Conservation (phyloP, 1,140 invertebrate genomes). For the Cataglyphis hispanica region DNA sequence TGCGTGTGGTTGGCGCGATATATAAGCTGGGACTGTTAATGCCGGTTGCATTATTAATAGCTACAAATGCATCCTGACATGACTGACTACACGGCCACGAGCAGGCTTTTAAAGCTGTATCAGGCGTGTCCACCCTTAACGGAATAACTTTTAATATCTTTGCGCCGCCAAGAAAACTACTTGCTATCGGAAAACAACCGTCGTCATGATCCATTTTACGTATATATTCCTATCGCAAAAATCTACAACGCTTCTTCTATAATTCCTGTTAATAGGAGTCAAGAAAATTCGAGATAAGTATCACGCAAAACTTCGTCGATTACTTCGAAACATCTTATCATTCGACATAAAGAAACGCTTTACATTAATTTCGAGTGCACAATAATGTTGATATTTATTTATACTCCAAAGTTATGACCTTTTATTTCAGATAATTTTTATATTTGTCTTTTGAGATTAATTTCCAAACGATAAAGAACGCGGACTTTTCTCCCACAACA, state of each 20-base stretch:
- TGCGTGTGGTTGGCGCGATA: constrained; percentile 25
- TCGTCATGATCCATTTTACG: neutral
- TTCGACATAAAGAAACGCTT: neutral
- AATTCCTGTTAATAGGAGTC: constrained; percentile 25
- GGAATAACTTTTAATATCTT: constrained; percentile 59
- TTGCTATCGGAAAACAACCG: neutral
- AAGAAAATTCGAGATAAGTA: constrained; percentile 20
- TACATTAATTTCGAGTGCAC: neutral
- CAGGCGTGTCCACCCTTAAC: constrained; percentile 47
- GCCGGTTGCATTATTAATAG: constrained; percentile 57
- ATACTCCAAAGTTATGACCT: neutral
- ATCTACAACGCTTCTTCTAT: neutral
- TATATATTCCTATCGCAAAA: no score
- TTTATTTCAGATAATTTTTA: neutral
- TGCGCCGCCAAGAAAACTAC: constrained; percentile 14
- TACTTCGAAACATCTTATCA: constrained; percentile 15
- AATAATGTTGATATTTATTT: constrained; percentile 6
- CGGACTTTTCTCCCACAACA: neutral
- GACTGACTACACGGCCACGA: constrained; percentile 40
- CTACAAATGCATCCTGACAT: constrained; percentile 60
- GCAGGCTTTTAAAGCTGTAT: constrained; percentile 55
- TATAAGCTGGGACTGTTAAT: constrained; percentile 58
- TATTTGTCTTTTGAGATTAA: neutral
- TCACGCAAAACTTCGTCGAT: constrained; percentile 46
- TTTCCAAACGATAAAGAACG: neutral